Evolutionary conservation across 2,888 invertebrate species (phyloP).

Genomic region (Leucophenga maculata): DNA sequence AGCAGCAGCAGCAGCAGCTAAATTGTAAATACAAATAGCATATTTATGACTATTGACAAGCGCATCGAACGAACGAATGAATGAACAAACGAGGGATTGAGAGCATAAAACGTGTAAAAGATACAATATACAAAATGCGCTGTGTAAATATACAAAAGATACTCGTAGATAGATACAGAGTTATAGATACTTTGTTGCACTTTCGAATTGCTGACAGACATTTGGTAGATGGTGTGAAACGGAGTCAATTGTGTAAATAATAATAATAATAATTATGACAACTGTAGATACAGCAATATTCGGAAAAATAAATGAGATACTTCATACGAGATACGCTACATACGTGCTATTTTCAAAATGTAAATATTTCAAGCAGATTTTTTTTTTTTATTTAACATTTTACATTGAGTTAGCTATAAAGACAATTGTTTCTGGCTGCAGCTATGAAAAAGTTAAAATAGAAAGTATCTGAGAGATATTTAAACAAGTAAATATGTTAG

Average conservation of each 20-base stretch:
- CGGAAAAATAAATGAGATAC: slow-evolving; percentile 20
- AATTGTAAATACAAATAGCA: slow-evolving; percentile 63
- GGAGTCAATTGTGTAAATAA: slow-evolving; percentile 64
- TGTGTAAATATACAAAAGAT: background rate
- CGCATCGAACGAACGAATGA: background rate
- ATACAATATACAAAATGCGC: background rate
- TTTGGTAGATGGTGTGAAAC: slow-evolving; percentile 48
- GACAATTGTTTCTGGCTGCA: too few relatives aligned
- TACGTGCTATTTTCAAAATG: too few relatives aligned
- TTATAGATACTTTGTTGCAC: background rate
- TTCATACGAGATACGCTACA: too few relatives aligned
- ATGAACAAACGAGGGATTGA: background rate
- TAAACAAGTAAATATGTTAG: too few relatives aligned
- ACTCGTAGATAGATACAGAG: too few relatives aligned
- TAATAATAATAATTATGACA: slow-evolving; percentile 45
- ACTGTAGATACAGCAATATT: slow-evolving; percentile 20
- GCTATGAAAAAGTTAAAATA: too few relatives aligned
- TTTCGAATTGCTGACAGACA: background rate
- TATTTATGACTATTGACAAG: slow-evolving; percentile 62
- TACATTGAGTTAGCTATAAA: too few relatives aligned
- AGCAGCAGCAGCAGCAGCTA: slow-evolving; percentile 55
- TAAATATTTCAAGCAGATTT: too few relatives aligned
- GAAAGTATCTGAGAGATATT: too few relatives aligned
- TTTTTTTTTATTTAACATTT: too few relatives aligned
- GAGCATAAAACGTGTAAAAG: background rate